A percentile compares a stretch with the other conserved stretches of the same genome.
Evolutionary conservation across 2,113 vertebrate species (phyloP).

Genomic region (Pterocles burchelli): DNA sequence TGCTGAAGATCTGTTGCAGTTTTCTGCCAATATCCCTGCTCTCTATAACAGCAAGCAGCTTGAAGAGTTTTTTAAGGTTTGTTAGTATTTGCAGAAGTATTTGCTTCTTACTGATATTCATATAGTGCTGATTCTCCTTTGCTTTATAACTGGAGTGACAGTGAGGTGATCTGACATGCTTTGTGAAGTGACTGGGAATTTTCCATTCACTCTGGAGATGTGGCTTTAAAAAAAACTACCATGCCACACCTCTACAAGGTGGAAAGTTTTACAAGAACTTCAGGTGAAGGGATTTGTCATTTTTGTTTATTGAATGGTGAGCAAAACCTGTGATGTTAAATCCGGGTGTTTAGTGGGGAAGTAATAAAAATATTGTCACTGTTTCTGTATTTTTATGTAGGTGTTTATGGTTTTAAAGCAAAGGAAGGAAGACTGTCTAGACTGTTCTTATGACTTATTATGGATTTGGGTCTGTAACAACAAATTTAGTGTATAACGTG

Average conservation of each 20-base stretch:
- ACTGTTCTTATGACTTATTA: background rate
- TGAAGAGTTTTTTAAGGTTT: slow-evolving; percentile 97
- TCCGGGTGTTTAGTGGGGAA: background rate
- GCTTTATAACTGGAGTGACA: background rate
- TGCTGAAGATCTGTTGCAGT: slow-evolving; percentile 95
- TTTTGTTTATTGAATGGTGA: background rate
- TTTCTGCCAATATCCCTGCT: slow-evolving; percentile 95
- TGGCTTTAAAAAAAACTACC: background rate
- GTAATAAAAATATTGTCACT: background rate
- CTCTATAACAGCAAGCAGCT: slow-evolving; percentile 92
- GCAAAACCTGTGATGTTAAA: background rate
- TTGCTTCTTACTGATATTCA: background rate
- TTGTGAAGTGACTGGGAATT: background rate
- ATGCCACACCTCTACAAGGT: background rate
- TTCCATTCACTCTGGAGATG: background rate
- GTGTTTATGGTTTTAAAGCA: background rate
- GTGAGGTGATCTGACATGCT: background rate
- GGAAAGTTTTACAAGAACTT: background rate
- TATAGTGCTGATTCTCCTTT: background rate
- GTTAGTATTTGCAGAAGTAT: slow-evolving; percentile 35
- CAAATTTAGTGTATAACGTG: background rate
- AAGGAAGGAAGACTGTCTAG: background rate
- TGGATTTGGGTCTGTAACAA: background rate
- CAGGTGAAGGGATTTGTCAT: background rate
- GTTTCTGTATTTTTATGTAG: background rate